These are phyloP conservation scores for Diachrysia chrysitis DNA, from an alignment of 2,888 invertebrate species.

Conservation along the genomic window DNA sequence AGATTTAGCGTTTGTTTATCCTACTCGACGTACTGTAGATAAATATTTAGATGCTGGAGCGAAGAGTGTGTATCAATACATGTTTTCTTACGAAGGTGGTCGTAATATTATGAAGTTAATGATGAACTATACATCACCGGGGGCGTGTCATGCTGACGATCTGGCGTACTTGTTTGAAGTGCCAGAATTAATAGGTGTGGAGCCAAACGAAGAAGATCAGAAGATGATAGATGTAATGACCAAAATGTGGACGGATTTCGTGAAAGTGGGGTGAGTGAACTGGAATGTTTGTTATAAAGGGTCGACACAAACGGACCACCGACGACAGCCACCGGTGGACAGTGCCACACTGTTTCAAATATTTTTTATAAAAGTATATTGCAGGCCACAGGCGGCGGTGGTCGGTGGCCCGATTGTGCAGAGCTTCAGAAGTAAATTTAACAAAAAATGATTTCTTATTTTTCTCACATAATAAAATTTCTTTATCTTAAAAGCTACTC, in stretches of 20 bases:
- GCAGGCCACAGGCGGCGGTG: no score
- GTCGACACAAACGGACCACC: no score
- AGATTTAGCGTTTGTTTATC: conserved; percentile 69
- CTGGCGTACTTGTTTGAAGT: conserved; percentile 71
- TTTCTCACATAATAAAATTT: no score
- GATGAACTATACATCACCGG: conserved; percentile 32
- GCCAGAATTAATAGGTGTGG: conserved; percentile 16
- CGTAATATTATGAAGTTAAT: conserved; percentile 47
- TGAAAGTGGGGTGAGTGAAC: conserved; percentile 71
- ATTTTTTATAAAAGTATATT: no score
- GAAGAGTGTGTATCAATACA: conserved; percentile 68
- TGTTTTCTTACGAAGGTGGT: conserved; percentile 66
- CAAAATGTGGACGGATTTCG: conserved; percentile 80
- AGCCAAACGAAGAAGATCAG: conserved; percentile 63
- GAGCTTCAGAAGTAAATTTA: no score
- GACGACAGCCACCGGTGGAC: no score
- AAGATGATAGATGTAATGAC: conserved; percentile 72
- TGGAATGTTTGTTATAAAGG: neutral
- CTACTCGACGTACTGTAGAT: conserved; percentile 65
- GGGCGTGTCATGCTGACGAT: conserved; percentile 74
- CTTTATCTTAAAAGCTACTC: no score
- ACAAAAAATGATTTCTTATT: no score
- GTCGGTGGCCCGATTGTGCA: no score
- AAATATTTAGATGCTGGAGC: conserved; percentile 63
- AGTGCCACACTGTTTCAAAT: no score